Conservation (phyloP, 2,113 vertebrate genomes). For the Dermatemys mawii region DNA sequence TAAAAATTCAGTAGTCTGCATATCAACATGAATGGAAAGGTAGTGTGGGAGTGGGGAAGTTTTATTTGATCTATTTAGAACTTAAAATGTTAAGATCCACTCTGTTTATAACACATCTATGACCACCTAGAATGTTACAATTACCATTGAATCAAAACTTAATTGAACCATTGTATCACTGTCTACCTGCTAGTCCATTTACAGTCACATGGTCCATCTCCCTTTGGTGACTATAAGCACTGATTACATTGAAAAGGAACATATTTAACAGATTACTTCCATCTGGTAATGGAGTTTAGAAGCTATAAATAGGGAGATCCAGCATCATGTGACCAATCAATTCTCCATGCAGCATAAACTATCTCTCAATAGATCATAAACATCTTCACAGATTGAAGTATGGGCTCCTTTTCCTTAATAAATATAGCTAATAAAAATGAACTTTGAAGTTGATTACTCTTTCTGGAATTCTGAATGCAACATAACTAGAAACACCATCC, state of each 20-base stretch:
- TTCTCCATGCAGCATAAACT: fast-evolving
- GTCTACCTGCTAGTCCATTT: neutral
- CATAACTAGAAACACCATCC: neutral
- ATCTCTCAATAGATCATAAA: fast-evolving
- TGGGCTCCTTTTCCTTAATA: neutral
- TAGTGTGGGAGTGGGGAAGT: fast-evolving
- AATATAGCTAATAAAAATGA: neutral
- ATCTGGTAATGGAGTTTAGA: neutral
- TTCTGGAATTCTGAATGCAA: neutral
- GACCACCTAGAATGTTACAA: neutral
- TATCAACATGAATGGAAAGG: neutral
- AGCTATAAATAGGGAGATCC: neutral
- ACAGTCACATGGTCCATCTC: neutral
- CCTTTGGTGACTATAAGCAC: neutral
- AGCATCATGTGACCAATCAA: neutral
- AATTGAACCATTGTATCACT: neutral
- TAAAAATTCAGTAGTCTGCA: neutral
- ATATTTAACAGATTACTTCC: neutral
- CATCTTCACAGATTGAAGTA: neutral
- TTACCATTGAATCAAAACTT: neutral
- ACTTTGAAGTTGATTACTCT: neutral
- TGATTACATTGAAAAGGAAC: neutral
- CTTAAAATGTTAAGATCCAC: neutral
- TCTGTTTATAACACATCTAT: neutral
- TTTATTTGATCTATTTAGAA: neutral